phyloP scores from a whole-genome alignment of 2,113 vertebrate genomes.

The Glaucidium brasilianum region DNA sequence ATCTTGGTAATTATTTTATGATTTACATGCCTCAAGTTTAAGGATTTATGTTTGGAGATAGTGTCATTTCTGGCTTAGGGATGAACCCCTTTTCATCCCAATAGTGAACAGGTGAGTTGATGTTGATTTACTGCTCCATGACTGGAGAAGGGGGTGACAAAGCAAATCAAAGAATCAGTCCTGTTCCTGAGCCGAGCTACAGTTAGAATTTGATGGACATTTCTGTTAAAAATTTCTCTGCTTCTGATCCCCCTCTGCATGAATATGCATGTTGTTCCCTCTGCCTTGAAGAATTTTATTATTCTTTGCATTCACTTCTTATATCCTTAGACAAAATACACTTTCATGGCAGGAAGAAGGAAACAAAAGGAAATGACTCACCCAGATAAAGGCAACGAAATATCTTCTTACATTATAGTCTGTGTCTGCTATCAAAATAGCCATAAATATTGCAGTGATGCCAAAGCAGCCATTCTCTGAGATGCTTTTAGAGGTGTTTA shows the following conservation, averaged over 20 bases:
- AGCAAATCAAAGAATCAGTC: not conserved
- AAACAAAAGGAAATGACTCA: constrained; percentile 51
- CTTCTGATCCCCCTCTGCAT: not conserved
- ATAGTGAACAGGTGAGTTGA: not conserved
- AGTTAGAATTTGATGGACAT: not conserved
- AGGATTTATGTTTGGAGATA: not conserved
- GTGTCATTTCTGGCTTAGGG: not conserved
- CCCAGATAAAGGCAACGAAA: not conserved
- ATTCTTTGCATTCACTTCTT: not conserved
- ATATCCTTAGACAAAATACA: not conserved
- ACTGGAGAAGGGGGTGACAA: not conserved
- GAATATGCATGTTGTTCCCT: not conserved
- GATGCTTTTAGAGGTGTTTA: constrained; percentile 16
- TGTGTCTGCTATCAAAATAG: constrained; percentile 17
- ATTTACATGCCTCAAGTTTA: not conserved
- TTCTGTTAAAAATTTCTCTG: not conserved
- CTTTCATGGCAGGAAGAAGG: constrained; percentile 24
- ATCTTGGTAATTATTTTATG: not conserved
- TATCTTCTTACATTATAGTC: constrained; percentile 20
- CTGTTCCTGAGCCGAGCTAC: not conserved
- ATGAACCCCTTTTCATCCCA: not conserved
- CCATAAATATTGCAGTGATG: not conserved
- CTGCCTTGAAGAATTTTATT: not conserved
- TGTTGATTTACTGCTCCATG: not conserved
- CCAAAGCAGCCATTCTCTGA: not conserved